Percentiles rank a stretch among this genome's conserved stretches.
phyloP scores from a whole-genome alignment of 2,888 invertebrate species.

The Thereva unica region DNA sequence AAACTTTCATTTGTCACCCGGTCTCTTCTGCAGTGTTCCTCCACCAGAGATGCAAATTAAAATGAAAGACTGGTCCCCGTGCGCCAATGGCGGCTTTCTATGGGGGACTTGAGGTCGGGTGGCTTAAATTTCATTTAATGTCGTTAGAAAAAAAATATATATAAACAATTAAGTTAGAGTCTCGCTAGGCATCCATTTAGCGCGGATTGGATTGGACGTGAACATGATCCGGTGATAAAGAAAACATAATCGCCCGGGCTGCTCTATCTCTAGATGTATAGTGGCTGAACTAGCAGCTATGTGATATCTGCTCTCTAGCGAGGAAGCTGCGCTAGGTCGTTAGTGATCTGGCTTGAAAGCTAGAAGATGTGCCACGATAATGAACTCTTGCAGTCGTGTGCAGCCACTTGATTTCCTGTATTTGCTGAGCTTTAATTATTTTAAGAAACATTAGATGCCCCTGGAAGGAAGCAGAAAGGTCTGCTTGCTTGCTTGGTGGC shows the following conservation, averaged over 20 bases:
- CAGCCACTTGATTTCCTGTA: conserved; percentile 8
- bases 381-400: conserved; percentile 24
- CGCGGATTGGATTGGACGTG: conserved; percentile 14
- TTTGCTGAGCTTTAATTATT: conserved; percentile 6
- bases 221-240: conserved; percentile 10
- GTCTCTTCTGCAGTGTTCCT: not conserved
- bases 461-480: not conserved
- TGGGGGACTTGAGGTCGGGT: conserved; percentile 3
- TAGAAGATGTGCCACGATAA: conserved; percentile 23
- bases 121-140: conserved; percentile 30
- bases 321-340: no score
- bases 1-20: conserved; percentile 18
- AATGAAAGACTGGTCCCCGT: not conserved
- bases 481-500: not conserved
- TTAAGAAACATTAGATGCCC: conserved; percentile 11
- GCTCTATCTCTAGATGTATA: conserved; percentile 4
- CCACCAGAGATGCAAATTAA: conserved; percentile 27
- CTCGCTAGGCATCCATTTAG: conserved; percentile 22
- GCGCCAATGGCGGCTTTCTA: conserved; percentile 23
- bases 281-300: not conserved
- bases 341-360: not conserved
- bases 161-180: conserved; percentile 1
- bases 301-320: no score
- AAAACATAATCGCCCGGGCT: conserved; percentile 23
- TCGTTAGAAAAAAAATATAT: conserved; percentile 2